Base-by-base conservation (phyloP, 1,140 invertebrate genomes). In the Zaprionus taronus region DNA sequence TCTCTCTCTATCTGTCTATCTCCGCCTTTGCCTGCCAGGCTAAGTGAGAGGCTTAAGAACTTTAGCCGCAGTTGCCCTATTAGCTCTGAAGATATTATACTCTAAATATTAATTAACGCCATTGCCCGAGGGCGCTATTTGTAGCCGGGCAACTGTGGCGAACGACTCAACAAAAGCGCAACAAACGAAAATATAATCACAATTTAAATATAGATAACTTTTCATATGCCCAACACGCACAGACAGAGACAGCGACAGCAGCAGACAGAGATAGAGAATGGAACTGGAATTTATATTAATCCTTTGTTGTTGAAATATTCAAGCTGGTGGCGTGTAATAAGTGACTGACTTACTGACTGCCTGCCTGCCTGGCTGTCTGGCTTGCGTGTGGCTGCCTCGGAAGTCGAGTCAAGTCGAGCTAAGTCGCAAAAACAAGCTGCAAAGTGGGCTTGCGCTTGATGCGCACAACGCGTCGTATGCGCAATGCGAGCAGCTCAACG, bases 181-280 rank as follows among this genome's bases (percentile, higher is more conserved):
- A 62, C 53, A 26, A 64, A 66, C 67, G 26, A 58, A 72, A 58
- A 79, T 66, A 85, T 84, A 82, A 79, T 81, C 79, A 68, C 63
- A 79, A 81, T 85, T 85, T 81, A 86, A 85, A 85, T 79, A 72
- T 80, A 78, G 70, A 72, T 76, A 81, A 68, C 64, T 75, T 70
- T 66, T 57, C 69, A 74, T 69, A 57, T 51, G 57, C 44, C 26
- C 26, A 17, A 55, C 69, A 67, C 63, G 70, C 63, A 56, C 57
- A 77, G 20, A 41, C 7, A 67, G 47, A 24, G 20, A 41, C 7
- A 67, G 47, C 20, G 28, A 12, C 36, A 47, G 12, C 24, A 26
- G 1, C 24, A 63, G 47, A 44, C 12, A 47, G 64, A 24, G 5
- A 22, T 17, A 14, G 7, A 15, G 20, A 15, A 26, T 22, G 63